Base-by-base conservation (phyloP, 2,888 invertebrate genomes). In the Steromphala cineraria region DNA sequence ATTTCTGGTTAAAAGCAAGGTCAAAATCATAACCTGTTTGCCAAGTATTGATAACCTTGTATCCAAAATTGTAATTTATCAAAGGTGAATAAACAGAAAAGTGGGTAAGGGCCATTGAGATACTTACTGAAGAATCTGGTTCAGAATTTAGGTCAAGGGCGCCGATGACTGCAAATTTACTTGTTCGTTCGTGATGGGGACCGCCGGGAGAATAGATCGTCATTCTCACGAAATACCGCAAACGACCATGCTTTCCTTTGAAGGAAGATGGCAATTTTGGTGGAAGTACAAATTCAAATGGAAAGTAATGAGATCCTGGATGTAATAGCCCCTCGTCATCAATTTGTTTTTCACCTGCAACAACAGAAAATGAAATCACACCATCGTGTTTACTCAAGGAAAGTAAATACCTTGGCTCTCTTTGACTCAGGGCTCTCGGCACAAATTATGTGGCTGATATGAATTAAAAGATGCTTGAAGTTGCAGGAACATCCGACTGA, bases 281-380 rank as follows among this genome's bases (percentile, higher is more conserved):
- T 53, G 90, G 90, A 78, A 91, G 85, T 24, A 87, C 88, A 84
- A 91, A 91, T 83, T 91, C 91, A 81, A 91, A 91, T 78, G 91
- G 91, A 83, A 91, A 91, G 82, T 91, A 91, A 83, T 91, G 90
- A 7, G 91, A 90, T 21, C 91, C 91, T n/a, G 90, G 85, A 75
- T 91, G 90, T 17, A 91, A 82, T 13, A 90, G 82, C 77, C 89
- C 89, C 80, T 90, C 91, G 81, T 89, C 88, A 75, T 87, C 87
- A 28, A 86, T 84, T 71, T 90, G 89, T 82, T 90, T 90, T 79
- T 91, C 91, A 52, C 89, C 91, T 91, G 87, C 21, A 87, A 87
- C 52, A 21, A 36, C 13, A 77, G 46, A 46, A 46, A 13, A 46
- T 10, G 46, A 46, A 46, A 46, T 46, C 17, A 19, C n/a, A n/a